Conservation (phyloP, 2,797 vertebrate species). For the Clamator glandarius region DNA sequence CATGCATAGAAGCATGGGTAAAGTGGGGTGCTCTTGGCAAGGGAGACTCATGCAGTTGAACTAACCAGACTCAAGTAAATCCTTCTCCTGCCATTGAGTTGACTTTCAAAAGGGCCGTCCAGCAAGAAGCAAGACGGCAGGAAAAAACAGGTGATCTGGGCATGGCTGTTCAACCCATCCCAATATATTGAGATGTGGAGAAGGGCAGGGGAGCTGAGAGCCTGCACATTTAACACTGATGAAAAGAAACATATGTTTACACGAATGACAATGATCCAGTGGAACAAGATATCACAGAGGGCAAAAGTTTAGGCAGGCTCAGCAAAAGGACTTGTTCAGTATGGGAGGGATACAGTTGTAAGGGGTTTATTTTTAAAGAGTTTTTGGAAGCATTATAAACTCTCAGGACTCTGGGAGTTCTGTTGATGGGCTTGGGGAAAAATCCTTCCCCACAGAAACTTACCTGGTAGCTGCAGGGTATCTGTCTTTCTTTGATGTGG, state of each 20-base stretch:
- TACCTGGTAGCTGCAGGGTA: background rate
- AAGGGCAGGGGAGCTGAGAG: conserved; percentile 8
- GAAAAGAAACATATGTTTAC: conserved; percentile 55
- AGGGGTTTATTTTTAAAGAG: conserved; percentile 14
- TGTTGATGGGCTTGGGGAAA: background rate
- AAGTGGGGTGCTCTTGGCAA: background rate
- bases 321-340: background rate
- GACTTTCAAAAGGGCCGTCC: conserved; percentile 13
- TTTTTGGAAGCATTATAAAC: conserved; percentile 16
- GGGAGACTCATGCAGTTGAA: background rate
- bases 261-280: conserved; percentile 22
- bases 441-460: background rate
- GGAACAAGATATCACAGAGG: conserved; percentile 53
- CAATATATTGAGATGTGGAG: background rate
- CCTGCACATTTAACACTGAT: conserved; percentile 23
- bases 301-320: conserved; percentile 32
- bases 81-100: conserved; percentile 27
- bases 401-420: background rate
- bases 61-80: background rate
- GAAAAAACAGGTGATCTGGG: background rate
- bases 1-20: background rate
- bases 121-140: background rate
- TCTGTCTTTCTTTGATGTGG: conserved; percentile 15
- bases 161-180: background rate
- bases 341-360: background rate